phyloP scores from a whole-genome alignment of 2,888 invertebrate genomes.

The Barypeithes pellucidus region DNA sequence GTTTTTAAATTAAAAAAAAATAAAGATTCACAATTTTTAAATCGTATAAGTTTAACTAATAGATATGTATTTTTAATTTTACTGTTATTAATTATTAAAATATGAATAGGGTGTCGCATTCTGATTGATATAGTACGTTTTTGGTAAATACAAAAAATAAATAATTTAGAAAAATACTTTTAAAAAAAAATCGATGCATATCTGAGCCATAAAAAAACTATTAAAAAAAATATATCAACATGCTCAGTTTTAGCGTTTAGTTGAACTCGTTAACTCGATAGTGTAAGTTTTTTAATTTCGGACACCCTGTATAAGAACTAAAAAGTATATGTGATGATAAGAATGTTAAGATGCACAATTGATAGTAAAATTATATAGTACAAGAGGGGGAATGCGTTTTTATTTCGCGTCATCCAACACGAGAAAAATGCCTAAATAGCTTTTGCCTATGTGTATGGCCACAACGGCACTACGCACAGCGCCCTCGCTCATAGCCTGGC shows the following conservation, averaged over 20 bases:
- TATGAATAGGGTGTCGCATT: slow-evolving; percentile 17
- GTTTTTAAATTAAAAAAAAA: no score
- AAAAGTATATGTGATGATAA: slow-evolving; percentile 38
- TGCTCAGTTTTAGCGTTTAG: slow-evolving; percentile 21
- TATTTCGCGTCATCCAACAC: no score
- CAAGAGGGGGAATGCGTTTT: no score
- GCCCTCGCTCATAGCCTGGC: no score
- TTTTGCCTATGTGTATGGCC: no score
- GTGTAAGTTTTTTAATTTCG: slow-evolving; percentile 25
- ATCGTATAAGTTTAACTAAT: no score
- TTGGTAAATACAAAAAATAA: neutral
- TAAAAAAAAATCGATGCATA: slow-evolving; percentile 19
- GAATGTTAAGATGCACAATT: slow-evolving; percentile 39
- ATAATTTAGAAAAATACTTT: slow-evolving; percentile 14
- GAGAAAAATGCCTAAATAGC: no score
- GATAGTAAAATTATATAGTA: slow-evolving; percentile 36
- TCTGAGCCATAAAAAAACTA: slow-evolving; percentile 21
- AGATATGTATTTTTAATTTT: neutral
- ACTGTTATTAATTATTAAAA: neutral
- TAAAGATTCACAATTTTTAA: no score
- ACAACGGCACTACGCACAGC: no score
- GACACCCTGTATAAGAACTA: slow-evolving; percentile 41
- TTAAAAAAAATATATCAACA: slow-evolving; percentile 1
- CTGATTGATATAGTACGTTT: neutral
- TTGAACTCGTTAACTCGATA: slow-evolving; percentile 23